These are phyloP conservation scores for Himalopsyche phryganea DNA, from an alignment of 1,140 invertebrate species.

Conservation along the genomic window DNA sequence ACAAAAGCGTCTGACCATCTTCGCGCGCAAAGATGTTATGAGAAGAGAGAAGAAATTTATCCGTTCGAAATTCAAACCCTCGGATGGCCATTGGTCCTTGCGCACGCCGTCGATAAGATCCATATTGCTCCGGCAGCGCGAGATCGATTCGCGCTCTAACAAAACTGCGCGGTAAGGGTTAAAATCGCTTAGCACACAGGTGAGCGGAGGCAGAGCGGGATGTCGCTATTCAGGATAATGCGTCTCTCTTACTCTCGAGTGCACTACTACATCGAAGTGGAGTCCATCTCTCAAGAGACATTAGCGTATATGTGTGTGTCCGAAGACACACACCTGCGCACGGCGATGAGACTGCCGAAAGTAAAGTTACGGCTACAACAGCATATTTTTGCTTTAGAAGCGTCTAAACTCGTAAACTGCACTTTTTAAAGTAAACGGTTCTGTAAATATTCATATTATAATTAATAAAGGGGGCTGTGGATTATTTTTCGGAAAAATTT, in stretches of 20 bases:
- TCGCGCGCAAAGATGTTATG: constrained; percentile 24
- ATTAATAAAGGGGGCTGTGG: too few species aligned
- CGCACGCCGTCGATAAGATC: neutral
- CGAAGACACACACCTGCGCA: neutral
- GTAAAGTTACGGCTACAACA: too few species aligned
- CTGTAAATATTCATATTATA: too few species aligned
- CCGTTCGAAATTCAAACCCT: constrained; percentile 3
- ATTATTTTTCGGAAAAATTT: too few species aligned
- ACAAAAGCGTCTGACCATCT: constrained; percentile 14
- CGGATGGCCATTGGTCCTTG: constrained; percentile 8
- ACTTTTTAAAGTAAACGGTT: too few species aligned
- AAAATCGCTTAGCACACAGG: constrained; percentile 7
- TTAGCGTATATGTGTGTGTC: neutral
- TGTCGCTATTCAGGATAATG: constrained; percentile 15
- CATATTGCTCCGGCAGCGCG: neutral
- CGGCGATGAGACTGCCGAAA: too few species aligned
- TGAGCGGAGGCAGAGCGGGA: constrained; percentile 7
- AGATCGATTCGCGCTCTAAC: constrained; percentile 1
- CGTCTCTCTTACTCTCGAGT: constrained; percentile 5
- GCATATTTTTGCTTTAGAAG: too few species aligned
- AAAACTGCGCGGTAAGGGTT: neutral
- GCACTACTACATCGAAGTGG: neutral
- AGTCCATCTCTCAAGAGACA: constrained; percentile 7
- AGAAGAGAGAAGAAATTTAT: constrained; percentile 17
- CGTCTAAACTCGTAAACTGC: too few species aligned